Evolutionary conservation across 2,113 vertebrate species (phyloP), one percentile per base, ranked within the genome.

Genomic region (Scomber colias): DNA sequence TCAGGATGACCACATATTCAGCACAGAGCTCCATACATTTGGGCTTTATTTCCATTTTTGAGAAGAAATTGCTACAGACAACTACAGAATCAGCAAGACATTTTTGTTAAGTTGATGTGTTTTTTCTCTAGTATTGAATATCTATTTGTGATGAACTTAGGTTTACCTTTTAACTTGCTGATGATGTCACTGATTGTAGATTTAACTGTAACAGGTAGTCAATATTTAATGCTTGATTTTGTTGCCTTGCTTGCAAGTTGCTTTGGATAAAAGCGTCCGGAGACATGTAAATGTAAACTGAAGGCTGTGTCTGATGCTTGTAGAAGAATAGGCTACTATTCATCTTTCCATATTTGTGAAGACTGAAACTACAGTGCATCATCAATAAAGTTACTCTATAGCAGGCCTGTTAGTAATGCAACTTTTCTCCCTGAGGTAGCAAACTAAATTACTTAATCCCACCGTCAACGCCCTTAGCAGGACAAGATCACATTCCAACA

Each of bases 401-500:
- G 59, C 44, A 73, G 63, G 51, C 55, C 27, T 82, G 67, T 71
- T 74, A 64, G 53, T 45, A 76, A 74, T 67, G 51, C 14, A 60
- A 49, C 12, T 55, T 72, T 71, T 24, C 15, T 46, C 17, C 40
- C 1, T 0, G 55, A 68, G 31, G 48, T 21, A 35, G 13, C 69
- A 21, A 56, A 48, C 6, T 46, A 49, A 71, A 75, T 62, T 74
- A 14, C 35, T 71, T 75, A 76, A 83, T 79, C 44, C 27, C 67
- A 73, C 71, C 63, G 74, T 74, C 45, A 9, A 50, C 3, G 24
- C 73, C 63, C 63, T 71, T 31, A 64, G 71, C 50, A 63, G 74
- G 79, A 81, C 72, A 78, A 56, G 64, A 51, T 79, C 15, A 60
- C 61, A 68, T 54, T 76, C 40, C 40, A 79, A 68, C 71, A 65